Conservation (phyloP, 1,140 invertebrate genomes). For the Proales similis region DNA sequence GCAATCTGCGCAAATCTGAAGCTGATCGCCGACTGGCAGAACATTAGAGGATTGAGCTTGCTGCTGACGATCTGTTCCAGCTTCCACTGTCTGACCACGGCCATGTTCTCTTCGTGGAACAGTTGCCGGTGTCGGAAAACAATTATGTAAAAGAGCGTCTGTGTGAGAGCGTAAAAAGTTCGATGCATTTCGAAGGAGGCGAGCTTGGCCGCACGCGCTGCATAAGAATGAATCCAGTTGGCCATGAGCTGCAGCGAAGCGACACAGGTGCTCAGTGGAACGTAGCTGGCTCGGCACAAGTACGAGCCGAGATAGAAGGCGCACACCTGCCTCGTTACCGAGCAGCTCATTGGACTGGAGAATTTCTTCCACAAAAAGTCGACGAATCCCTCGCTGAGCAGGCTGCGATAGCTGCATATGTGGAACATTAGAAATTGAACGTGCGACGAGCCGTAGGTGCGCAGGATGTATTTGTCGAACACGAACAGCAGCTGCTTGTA, state of each 20-base stretch:
- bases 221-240: conserved; percentile 68
- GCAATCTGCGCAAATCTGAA: conserved; percentile 75
- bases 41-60: conserved; percentile 72
- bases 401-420: conserved; percentile 63
- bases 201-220: conserved; percentile 58
- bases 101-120: conserved; percentile 55
- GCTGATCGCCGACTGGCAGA: conserved; percentile 67
- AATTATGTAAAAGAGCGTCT: conserved; percentile 80
- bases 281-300: conserved; percentile 62
- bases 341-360: conserved; percentile 60
- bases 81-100: conserved; percentile 20
- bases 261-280: conserved; percentile 62
- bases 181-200: conserved; percentile 62
- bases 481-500: conserved; percentile 56
- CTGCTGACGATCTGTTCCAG: conserved; percentile 68
- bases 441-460: conserved; percentile 66
- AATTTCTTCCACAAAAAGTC: conserved; percentile 69
- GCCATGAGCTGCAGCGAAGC: conserved; percentile 61
- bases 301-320: conserved; percentile 69
- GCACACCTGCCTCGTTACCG: conserved; percentile 63
- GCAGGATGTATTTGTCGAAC: conserved; percentile 67
- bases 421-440: conserved; percentile 73
- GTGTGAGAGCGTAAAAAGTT: conserved; percentile 80
- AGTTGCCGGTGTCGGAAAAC: conserved; percentile 77
- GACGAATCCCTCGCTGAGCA: conserved; percentile 63